Percentiles rank a stretch among this genome's conserved stretches.
phyloP scores from a whole-genome alignment of 64 coral and sea anemone species.

The Stichodactyla helianthus region DNA sequence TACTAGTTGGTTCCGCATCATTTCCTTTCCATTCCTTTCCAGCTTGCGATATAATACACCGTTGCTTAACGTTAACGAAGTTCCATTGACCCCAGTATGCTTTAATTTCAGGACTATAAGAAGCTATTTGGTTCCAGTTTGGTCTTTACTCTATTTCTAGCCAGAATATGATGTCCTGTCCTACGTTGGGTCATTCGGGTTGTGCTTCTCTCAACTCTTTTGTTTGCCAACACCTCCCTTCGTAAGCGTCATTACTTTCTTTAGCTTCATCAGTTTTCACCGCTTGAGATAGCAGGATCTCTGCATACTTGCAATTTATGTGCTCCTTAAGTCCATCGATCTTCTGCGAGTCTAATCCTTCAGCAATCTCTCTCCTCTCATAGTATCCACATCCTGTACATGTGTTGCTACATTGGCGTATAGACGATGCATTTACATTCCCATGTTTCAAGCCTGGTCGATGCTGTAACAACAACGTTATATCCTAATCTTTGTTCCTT shows the following conservation, averaged over 20 bases:
- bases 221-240: neutral
- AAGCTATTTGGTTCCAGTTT: constrained; percentile 1
- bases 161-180: neutral
- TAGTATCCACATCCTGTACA: neutral
- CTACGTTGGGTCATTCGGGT: neutral
- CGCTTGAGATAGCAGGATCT: neutral
- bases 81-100: constrained; percentile 25
- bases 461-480: neutral
- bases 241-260: neutral
- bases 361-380: neutral
- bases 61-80: neutral
- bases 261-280: neutral
- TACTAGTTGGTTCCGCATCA: neutral
- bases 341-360: neutral
- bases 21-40: constrained; percentile 16
- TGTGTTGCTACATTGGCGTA: neutral
- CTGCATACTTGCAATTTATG: neutral
- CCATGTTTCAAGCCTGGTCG: neutral
- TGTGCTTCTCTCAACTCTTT: neutral
- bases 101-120: neutral
- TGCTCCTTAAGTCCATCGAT: neutral
- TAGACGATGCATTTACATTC: neutral
- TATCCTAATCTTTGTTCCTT: neutral
- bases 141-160: neutral
- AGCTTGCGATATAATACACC: constrained; percentile 43